Evolutionary conservation across 2,888 invertebrate genomes (phyloP), one percentile per base, ranked within the genome.

Genomic region (Orthosia gracilis): DNA sequence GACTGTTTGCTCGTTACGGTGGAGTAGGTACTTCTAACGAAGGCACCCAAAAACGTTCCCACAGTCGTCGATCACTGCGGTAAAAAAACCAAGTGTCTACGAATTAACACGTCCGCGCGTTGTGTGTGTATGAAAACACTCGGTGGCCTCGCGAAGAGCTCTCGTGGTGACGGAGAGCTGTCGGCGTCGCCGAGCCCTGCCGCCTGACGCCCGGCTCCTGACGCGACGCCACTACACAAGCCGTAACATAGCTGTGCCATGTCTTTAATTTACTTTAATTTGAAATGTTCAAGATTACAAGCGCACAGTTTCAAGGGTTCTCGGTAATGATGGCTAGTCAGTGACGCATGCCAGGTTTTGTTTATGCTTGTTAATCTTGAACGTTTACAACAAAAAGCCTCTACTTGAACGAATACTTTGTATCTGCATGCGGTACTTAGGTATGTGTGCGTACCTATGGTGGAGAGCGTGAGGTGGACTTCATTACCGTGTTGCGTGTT

Each of bases 121-220:
- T 94, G 94, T 94, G 94, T 95, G 94, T 95, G 94, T 95, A 95
- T 92, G 95, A 96, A 96, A 96, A 96, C 96, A 96, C 95, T 96
- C 93, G 92, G 94, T 90, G 92, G 93, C 91, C 91, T 83, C 90
- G 91, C 93, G 88, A 92, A 96, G 96, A 90, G 95, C 96, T 88
- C 96, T 96, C 92, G 90, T 93, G 90, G 91, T 95, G 96, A 95
- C 94, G 91, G 91, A 94, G 95, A 90, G 95, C 93, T 93, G 95
- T 93, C 94, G 91, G 90, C 83, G 87, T 70, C 76, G 85, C 87
- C 85, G 80, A 81, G 86, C 76, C 71, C 63, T 69, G 69, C 67
- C 71, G 85, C 82, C 85, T 65, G 55, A 21, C 61, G 61, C 61
- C 21, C 40, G 59, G 45, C 84, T 86, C 83, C 86, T 73, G 68